Evolutionary conservation across 2,888 invertebrate genomes (phyloP).

Genomic region (Pristionchus maxplancki): DNA sequence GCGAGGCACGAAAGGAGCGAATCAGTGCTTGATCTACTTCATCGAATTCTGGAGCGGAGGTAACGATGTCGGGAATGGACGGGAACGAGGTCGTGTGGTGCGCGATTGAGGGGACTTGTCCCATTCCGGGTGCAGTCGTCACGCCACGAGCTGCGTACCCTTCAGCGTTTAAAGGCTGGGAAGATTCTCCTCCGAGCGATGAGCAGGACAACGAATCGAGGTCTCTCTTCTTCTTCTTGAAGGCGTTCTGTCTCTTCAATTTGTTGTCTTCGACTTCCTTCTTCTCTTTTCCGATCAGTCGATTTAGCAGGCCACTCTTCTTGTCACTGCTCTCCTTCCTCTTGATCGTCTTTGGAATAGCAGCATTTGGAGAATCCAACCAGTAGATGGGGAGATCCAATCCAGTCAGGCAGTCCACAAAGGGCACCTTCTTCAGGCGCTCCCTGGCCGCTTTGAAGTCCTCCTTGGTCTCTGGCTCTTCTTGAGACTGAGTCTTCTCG

Average conservation of each 20-base stretch:
- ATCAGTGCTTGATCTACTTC: constrained; percentile 67
- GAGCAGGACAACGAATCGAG: background rate
- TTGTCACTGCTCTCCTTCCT: constrained; percentile 4
- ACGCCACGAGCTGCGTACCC: constrained; percentile 67
- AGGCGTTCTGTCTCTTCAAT: constrained; percentile 46
- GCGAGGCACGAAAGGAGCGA: constrained; percentile 65
- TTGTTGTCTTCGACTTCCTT: constrained; percentile 2
- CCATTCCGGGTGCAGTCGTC: constrained; percentile 66
- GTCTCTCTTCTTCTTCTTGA: constrained; percentile 47
- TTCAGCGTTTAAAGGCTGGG: constrained; percentile 54
- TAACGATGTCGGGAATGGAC: constrained; percentile 56
- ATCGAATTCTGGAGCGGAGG: constrained; percentile 54
- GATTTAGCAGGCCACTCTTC: background rate
- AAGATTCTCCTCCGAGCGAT: background rate
- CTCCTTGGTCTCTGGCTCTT: constrained; percentile 61
- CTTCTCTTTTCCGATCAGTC: constrained; percentile 35
- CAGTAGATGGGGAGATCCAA: constrained; percentile 58
- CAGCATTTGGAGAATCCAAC: background rate
- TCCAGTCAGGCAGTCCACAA: constrained; percentile 57
- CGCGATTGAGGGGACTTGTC: constrained; percentile 56
- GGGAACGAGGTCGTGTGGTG: constrained; percentile 58
- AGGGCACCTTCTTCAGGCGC: constrained; percentile 60
- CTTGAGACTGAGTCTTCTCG: constrained; percentile 5
- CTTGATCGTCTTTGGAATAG: background rate
- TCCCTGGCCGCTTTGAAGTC: constrained; percentile 62